Evolutionary conservation across 1,140 invertebrate species (phyloP), one percentile per base, ranked within the genome.

Genomic region (Coptotermes formosanus): DNA sequence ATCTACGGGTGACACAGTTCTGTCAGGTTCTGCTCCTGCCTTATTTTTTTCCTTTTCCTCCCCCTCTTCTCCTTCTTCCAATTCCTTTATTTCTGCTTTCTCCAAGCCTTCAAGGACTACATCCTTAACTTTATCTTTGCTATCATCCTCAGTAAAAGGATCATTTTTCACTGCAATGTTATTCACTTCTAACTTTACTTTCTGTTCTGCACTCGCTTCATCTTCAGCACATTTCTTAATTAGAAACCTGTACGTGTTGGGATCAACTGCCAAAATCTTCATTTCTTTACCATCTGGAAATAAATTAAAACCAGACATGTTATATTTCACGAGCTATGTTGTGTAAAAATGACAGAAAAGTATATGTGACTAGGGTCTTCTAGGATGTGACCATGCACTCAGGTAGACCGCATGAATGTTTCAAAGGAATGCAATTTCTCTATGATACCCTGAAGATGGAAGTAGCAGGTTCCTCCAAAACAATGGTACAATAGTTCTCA

Each of bases 211-310:
- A 87, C 85, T 83, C n/a, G 69, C 84, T 88, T 86, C 21, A 83
- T 87, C 32, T 90, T 89, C 55, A 82, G 82, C 9, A 85, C 82
- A 92, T 87, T 92, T 92, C 85, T 91, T 92, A 88, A 93, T 91
- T 38, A 96, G 92, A 89, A 94, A 95, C 82, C 94, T 93, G 89
- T 95, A 95, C 9, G 95, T 95, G 85, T 94, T 93, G 11, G 95
- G 94, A 91, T 96, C 95, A 38, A 97, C 92, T 12, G 94, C 92
- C 32, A 96, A 89, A 59, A 96, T 93, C 91, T 96, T 96, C 9
- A 92, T 87, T 21, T 94, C 94, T 85, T 88, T 86, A 43, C 88
- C 89, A 88, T 90, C 89, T 89, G 82, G 38, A 88, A 88, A 86
- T 19, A 55, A 55, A 55, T 38, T 1, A 55, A 55, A 21, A 21